Evolutionary conservation across 1,140 invertebrate genomes (phyloP), one percentile per base, ranked within the genome.

Genomic region (Meloidogyne floridensis): DNA sequence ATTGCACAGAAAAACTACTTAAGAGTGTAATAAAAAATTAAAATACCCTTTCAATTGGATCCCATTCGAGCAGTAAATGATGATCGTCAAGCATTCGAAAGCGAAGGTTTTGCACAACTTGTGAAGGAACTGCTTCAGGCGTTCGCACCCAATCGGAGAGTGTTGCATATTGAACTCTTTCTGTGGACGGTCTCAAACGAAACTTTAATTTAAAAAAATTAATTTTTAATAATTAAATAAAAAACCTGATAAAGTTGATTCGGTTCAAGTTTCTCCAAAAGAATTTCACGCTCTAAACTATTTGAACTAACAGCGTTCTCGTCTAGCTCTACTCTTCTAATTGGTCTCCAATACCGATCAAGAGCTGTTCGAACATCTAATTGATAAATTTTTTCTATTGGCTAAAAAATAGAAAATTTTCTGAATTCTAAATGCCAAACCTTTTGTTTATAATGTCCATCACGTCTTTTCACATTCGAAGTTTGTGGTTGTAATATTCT

Each of bases 61-160:
- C 81, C 85, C 85, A 86, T 79, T 86, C 85, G 5, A 86, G 70
- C 70, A 86, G 53, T 11, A 86, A 51, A 80, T 87, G 85, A 0
- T 32, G 13, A 51, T 80, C 76, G 78, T 86, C 85, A 13, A 86
- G 20, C n/a, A 87, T 74, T 74, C 77, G 77, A 71, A 73, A 85
- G 4, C 86, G 85, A 32, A 86, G 47, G 47, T 86, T 82, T 47
- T 77, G 73, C 20, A 86, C 71, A 13, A 72, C 69, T 32, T 87
- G 83, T 11, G 15, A 20, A 32, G 85, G 85, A 42, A 81, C 54
- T 13, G 85, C 81, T 20, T 72, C 54, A 10, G 80, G 77, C 15
- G 86, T 86, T 69, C 69, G 18, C 13, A 86, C 51, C 85, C 85
- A 86, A 7, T 81, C 42, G 3, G 82, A 86, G n/a, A 20, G 18